Evolutionary conservation across 2,113 vertebrate genomes (phyloP).

Genomic region (Heterochromis multidens): DNA sequence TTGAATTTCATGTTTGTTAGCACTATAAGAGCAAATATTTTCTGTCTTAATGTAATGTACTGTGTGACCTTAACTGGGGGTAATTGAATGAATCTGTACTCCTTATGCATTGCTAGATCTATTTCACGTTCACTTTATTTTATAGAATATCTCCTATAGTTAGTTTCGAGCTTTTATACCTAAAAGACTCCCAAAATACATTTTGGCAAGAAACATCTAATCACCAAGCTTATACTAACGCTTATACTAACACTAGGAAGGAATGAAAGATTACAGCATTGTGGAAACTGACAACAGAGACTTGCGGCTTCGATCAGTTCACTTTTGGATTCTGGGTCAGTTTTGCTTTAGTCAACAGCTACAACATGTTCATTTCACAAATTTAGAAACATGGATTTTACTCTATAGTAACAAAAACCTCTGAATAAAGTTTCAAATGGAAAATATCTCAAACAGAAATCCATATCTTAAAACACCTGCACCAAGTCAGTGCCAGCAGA

Average conservation of each 20-base stretch:
- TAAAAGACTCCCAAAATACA: not conserved
- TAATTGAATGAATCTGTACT: not conserved
- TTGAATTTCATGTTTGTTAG: too few relatives aligned
- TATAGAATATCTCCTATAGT: not conserved
- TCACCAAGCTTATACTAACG: not conserved
- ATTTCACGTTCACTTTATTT: not conserved
- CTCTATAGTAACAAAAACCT: not conserved
- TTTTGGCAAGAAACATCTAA: not conserved
- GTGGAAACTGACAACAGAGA: not conserved
- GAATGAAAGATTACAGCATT: not conserved
- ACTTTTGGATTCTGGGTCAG: not conserved
- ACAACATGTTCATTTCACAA: not conserved
- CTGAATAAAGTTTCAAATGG: not conserved
- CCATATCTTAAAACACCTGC: not conserved
- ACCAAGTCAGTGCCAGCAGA: not conserved
- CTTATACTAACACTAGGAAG: rapidly evolving
- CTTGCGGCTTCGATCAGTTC: not conserved
- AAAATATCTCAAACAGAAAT: not conserved
- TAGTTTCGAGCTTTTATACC: not conserved
- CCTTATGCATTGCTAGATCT: not conserved
- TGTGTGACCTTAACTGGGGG: too few relatives aligned
- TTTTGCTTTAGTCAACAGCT: not conserved
- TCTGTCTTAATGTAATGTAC: too few relatives aligned
- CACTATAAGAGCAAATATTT: too few relatives aligned
- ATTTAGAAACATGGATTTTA: not conserved